phyloP scores from a whole-genome alignment of 2,888 invertebrate species.

The Troides helena region DNA sequence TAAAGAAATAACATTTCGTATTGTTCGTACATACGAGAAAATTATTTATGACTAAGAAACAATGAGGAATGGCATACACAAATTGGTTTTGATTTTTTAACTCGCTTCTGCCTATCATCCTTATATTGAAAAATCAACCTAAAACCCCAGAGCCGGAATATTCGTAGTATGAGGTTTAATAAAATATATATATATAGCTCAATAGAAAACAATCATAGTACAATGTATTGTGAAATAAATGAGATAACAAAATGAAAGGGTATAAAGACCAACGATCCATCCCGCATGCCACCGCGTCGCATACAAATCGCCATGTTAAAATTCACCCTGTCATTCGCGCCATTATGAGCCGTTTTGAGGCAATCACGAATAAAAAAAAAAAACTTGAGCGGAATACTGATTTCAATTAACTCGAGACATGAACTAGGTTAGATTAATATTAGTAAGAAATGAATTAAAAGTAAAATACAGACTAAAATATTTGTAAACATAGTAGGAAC shows the following conservation, averaged over 20 bases:
- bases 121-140: too few species aligned
- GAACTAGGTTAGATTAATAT: too few species aligned
- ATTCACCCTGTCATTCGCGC: conserved; percentile 45
- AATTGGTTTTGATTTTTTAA: too few species aligned
- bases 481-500: too few species aligned
- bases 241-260: conserved; percentile 40
- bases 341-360: conserved; percentile 48
- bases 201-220: conserved; percentile 7
- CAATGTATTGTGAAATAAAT: conserved; percentile 25
- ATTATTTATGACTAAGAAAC: too few species aligned
- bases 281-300: conserved; percentile 46
- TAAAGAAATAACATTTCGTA: too few species aligned
- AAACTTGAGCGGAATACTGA: conserved; percentile 45
- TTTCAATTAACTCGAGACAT: conserved; percentile 22
- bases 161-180: not conserved
- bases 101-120: too few species aligned
- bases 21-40: too few species aligned
- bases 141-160: too few species aligned
- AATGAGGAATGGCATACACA: too few species aligned
- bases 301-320: conserved; percentile 51
- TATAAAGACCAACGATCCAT: conserved; percentile 42
- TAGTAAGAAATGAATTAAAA: too few species aligned
- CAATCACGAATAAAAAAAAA: conserved; percentile 44
- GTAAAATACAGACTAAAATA: too few species aligned
- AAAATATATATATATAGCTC: conserved; percentile 1